Percentiles rank a stretch among this genome's conserved stretches.
phyloP scores from a whole-genome alignment of 2,888 invertebrate genomes.

The Colostygia pectinataria region DNA sequence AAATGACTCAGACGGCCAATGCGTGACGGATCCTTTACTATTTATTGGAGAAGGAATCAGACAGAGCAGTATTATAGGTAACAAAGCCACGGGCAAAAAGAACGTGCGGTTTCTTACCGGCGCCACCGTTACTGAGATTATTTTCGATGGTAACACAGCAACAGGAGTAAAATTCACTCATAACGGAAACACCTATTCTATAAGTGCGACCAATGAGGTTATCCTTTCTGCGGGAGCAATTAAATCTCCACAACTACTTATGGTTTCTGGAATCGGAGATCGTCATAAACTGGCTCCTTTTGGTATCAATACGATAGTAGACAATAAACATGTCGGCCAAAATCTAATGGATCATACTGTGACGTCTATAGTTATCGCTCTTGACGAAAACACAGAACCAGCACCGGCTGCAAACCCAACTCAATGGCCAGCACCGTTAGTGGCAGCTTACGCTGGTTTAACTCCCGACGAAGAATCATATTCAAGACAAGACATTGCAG shows the following conservation, averaged over 20 bases:
- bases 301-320: constrained; percentile 35
- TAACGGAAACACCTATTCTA: constrained; percentile 24
- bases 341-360: constrained; percentile 33
- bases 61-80: not conserved
- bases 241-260: constrained; percentile 45
- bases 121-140: constrained; percentile 21
- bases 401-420: constrained; percentile 1
- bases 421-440: constrained; percentile 34
- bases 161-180: constrained; percentile 41
- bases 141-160: constrained; percentile 46
- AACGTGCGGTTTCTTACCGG: constrained; percentile 1
- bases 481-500: not conserved
- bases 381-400: not conserved
- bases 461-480: not conserved
- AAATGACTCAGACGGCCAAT: not conserved
- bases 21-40: not conserved
- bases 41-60: not conserved
- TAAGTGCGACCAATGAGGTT: constrained; percentile 44
- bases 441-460: constrained; percentile 18
- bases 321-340: constrained; percentile 23
- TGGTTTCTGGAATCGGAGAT: constrained; percentile 55
- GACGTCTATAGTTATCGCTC: not conserved
- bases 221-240: constrained; percentile 51
- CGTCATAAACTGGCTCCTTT: constrained; percentile 35
- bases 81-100: not conserved